Percentiles rank a stretch among this genome's conserved stretches.
These are phyloP conservation scores for Miltochrista miniata DNA, from an alignment of 2,888 invertebrate genomes.

Conservation along the genomic window DNA sequence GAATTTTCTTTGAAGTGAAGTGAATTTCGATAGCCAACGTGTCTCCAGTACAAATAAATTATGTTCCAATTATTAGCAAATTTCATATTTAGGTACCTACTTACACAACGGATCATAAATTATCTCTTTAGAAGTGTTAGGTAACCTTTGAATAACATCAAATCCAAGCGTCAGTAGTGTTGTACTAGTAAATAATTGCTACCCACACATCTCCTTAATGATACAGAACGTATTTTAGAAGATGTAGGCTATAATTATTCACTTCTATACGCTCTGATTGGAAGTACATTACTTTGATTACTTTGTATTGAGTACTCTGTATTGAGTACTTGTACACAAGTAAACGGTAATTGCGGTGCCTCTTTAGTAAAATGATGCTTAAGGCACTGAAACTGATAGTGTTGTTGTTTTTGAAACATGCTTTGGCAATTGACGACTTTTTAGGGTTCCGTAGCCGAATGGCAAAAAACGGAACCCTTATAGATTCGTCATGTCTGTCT, in stretches of 20 bases:
- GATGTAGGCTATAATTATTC: constrained; percentile 27
- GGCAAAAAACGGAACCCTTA: no score
- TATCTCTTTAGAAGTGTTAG: neutral
- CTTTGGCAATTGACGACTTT: no score
- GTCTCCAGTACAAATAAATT: no score
- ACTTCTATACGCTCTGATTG: constrained; percentile 23
- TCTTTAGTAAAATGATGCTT: constrained; percentile 1
- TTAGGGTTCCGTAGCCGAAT: no score
- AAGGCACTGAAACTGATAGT: neutral
- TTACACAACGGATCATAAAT: constrained; percentile 11
- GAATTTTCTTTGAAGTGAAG: no score
- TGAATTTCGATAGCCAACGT: no score
- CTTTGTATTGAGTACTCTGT: constrained; percentile 6
- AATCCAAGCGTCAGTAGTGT: neutral
- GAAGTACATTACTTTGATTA: constrained; percentile 12
- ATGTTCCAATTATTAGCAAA: no score
- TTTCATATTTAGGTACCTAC: neutral
- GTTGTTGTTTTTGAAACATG: neutral
- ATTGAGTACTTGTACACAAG: constrained; percentile 5
- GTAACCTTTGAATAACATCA: constrained; percentile 6
- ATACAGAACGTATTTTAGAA: constrained; percentile 15
- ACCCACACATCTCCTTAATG: constrained; percentile 10
- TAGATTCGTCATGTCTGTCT: no score
- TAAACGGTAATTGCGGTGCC: constrained; percentile 2
- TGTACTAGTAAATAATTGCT: neutral